A percentile compares a stretch with the other conserved stretches of the same genome.
Evolutionary conservation across 2,113 vertebrate genomes (phyloP).

Genomic region (human): GRCh38 chr13:79371001-79371500

Average conservation of each 20-base stretch:
- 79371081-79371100: slow-evolving; percentile 95
- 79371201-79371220: slow-evolving; percentile 17
- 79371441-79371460: not conserved
- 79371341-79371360: not conserved
- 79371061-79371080: slow-evolving; percentile 96
- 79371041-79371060: slow-evolving; percentile 95
- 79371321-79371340: not conserved
- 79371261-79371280: not conserved
- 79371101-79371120: slow-evolving; percentile 94
- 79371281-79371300: not conserved
- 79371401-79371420: not conserved
- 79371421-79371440: not conserved
- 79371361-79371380: not conserved
- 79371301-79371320: not conserved
- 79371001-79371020: slow-evolving; percentile 95
- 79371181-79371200: slow-evolving; percentile 29
- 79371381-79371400: not conserved
- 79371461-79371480: not conserved
- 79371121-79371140: slow-evolving; percentile 97
- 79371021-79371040: slow-evolving; percentile 95
- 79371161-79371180: slow-evolving; percentile 83
- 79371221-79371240: not conserved
- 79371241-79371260: not conserved
- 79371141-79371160: slow-evolving; percentile 95
- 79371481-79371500: not conserved